Base-by-base conservation (phyloP, 1,140 invertebrate genomes). In the Philotrypesis tridentata region DNA sequence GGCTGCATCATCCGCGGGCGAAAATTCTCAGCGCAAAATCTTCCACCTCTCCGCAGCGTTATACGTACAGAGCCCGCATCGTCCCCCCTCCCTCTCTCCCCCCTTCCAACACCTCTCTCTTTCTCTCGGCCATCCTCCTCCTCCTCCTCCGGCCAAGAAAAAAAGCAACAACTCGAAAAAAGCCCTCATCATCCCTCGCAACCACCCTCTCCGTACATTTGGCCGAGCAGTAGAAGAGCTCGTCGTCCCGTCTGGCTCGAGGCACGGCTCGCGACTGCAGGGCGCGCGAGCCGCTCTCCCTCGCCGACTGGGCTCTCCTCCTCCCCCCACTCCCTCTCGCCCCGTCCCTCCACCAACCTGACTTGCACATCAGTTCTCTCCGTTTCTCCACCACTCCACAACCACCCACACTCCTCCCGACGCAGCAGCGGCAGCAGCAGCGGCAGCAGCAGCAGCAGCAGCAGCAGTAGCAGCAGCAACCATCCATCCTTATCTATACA, bases 191-290 rank as follows among this genome's bases (percentile, higher is more conserved):
- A 55, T n/a, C 48, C 48, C 48, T 17, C 48, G 21, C n/a, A n/a
- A 55, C 48, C 21, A 55, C 21, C 48, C 48, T 55, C 48, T n/a
- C n/a, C n/a, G n/a, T n/a, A n/a, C n/a, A n/a, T 17, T 55, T 55
- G 21, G 1, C 17, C 48, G 2, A 17, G 21, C 48, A 55, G 48
- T 55, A 55, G 48, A 55, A 55, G 6, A 14, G 48, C 14, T 55
- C 17, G 48, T 43, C 40, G 40, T 55, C 83, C 83, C 86, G 87
- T 85, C 86, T 86, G 83, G 84, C 37, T 70, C 60, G 78, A 78
- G 72, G 65, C 71, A n/a, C 25, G 33, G 61, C 74, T 63, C 74
- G 72, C 60, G 71, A 75, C 76, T 77, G 80, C 70, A 55, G 7
- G 25, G 72, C 67, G 73, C 61, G 63, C 71, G 43, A 31, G 25